Conservation (phyloP, 2,888 invertebrate species). For the Poecilus cupreus region DNA sequence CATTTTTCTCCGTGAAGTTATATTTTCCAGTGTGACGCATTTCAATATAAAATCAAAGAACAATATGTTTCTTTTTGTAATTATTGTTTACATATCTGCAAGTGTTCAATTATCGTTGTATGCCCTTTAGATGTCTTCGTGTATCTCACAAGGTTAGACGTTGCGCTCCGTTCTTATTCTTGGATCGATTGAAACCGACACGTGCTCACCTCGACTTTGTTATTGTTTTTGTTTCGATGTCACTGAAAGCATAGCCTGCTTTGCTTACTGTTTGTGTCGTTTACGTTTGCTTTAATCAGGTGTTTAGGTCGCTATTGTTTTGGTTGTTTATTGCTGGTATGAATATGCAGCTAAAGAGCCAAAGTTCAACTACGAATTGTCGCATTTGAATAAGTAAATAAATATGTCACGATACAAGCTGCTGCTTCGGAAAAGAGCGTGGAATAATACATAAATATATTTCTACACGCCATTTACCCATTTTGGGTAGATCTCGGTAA, state of each 20-base stretch:
- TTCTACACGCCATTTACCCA: too few relatives aligned
- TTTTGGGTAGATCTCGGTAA: too few relatives aligned
- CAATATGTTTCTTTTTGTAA: neutral
- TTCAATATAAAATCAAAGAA: too few relatives aligned
- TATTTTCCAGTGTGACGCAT: too few relatives aligned
- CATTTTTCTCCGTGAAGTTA: too few relatives aligned
- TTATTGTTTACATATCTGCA: neutral
- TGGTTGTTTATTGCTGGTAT: conserved; percentile 19
- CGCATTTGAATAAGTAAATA: conserved; percentile 36
- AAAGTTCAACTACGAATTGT: conserved; percentile 15
- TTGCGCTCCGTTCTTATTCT: conserved; percentile 2
- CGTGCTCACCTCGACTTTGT: conserved; percentile 24
- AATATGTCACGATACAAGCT: too few relatives aligned
- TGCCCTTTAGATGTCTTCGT: neutral
- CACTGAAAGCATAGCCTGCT: neutral
- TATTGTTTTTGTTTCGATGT: conserved; percentile 24
- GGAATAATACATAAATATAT: too few relatives aligned
- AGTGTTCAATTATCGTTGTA: neutral
- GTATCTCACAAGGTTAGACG: conserved; percentile 6
- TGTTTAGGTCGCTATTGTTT: conserved; percentile 38
- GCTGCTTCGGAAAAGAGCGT: too few relatives aligned
- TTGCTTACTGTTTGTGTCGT: neutral
- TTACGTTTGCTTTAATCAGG: conserved; percentile 35
- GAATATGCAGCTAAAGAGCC: neutral
- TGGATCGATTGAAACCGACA: neutral